These are phyloP conservation scores for Liodrosophila aerea DNA, from an alignment of 2,888 invertebrate species.

Conservation along the genomic window DNA sequence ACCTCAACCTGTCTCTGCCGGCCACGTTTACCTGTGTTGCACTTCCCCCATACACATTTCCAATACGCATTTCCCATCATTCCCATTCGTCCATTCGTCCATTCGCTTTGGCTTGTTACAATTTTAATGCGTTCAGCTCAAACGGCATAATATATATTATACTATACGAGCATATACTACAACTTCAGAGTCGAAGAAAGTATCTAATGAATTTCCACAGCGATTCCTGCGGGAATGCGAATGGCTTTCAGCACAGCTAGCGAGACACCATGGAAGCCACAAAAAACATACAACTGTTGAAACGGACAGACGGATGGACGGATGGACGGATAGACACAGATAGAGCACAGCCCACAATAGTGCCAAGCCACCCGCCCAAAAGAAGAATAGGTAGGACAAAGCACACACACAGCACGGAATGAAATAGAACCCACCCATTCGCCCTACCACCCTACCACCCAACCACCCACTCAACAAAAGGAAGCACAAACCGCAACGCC, in stretches of 20 bases:
- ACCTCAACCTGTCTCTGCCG: constrained; percentile 15
- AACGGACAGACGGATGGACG: constrained; percentile 12
- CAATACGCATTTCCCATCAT: constrained; percentile 15
- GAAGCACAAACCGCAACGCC: constrained; percentile 69
- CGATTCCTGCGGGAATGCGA: constrained; percentile 69
- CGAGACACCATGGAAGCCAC: constrained; percentile 55
- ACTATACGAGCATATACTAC: too few species aligned
- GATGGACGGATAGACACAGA: constrained; percentile 17
- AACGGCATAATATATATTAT: constrained; percentile 73
- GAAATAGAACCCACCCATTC: constrained; percentile 30
- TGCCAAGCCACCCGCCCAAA: constrained; percentile 18
- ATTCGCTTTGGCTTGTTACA: constrained; percentile 53
- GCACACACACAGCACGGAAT: constrained; percentile 14
- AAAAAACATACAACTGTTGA: constrained; percentile 38
- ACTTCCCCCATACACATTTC: not conserved
- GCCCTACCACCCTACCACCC: constrained; percentile 32
- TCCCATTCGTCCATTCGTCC: constrained; percentile 7
- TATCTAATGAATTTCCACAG: constrained; percentile 75
- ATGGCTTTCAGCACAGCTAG: constrained; percentile 35
- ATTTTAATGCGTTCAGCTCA: constrained; percentile 66
- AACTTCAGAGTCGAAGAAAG: too few species aligned
- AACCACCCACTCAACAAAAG: constrained; percentile 57
- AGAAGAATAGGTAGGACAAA: constrained; percentile 22
- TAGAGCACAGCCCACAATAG: constrained; percentile 4
- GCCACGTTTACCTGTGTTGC: constrained; percentile 31